Base-by-base conservation (phyloP, 2,797 vertebrate genomes). In the Channallabes apus region DNA sequence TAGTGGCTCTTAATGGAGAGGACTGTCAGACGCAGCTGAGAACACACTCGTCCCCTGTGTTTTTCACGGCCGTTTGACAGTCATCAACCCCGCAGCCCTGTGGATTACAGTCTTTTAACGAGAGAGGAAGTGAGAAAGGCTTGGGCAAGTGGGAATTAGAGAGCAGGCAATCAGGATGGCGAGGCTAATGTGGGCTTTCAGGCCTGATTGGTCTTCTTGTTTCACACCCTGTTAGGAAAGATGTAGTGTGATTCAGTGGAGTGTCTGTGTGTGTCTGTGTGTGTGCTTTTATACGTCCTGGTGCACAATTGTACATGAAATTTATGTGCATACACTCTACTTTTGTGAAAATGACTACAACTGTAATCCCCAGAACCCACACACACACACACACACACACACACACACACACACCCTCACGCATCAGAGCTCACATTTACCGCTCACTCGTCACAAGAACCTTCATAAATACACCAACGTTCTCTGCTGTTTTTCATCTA, bases 61-160 rank as follows among this genome's bases (percentile, higher is more conserved):
- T 88, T 86, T 88, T 81, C 85, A 11, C 29, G 38, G 87, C 76
- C 51, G 79, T 80, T 35, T 83, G 85, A 88, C 84, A 89, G 85
- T 84, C 83, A 82, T 88, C 89, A 87, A 87, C 86, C 86, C 88
- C 35, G 35, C 90, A 87, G 91, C 92, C 82, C 87, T 76, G 77
- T 82, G 84, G 90, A 94, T 94, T 90, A 91, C 87, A 89, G 90
- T 93, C 87, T 94, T 94, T 93, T 93, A 87, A 81, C 82, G 73
- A 67, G 80, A 59, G 78, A 91, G 86, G 87, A 93, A 91, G 85
- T 78, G 12, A 84, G 90, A 89, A 87, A 84, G 89, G 85, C 89
- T 89, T 80, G 20, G 77, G 71, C 38, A 84, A 71, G 71, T 65
- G 17, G 89, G 62, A 92, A 91, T 92, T 91, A 89, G 87, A 17